Conservation (phyloP, 2,113 vertebrate species). For the Crotalus viridis region DNA sequence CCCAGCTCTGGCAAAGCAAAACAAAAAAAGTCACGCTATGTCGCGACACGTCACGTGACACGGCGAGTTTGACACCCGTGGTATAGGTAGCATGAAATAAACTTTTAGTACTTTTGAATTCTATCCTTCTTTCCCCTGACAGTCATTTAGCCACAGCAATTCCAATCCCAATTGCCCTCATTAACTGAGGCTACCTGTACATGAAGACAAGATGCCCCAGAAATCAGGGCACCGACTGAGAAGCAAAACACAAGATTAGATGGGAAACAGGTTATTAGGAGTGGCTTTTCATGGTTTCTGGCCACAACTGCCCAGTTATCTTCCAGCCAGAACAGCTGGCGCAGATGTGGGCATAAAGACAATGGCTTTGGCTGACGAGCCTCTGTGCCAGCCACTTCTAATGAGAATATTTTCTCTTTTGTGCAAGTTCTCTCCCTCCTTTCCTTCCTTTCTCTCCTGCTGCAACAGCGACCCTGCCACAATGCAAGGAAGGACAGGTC, state of each 20-base stretch:
- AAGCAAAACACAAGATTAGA: constrained; percentile 43
- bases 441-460: not conserved
- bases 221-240: constrained; percentile 9
- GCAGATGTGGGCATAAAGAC: constrained; percentile 14
- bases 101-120: not conserved
- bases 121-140: not conserved
- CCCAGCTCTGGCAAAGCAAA: no score
- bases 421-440: constrained; percentile 23
- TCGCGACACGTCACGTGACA: no score
- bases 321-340: constrained; percentile 19
- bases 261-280: not conserved
- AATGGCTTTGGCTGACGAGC: not conserved
- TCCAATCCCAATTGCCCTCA: not conserved
- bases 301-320: not conserved
- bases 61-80: no score
- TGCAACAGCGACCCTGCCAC: constrained; percentile 16
- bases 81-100: not conserved
- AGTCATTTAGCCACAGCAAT: not conserved
- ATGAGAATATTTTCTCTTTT: not conserved
- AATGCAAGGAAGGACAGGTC: constrained; percentile 33
- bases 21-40: no score
- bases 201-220: not conserved
- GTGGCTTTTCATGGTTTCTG: constrained; percentile 38
- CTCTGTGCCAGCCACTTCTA: not conserved
- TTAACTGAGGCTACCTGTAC: not conserved